Evolutionary conservation across 2,113 vertebrate genomes (phyloP), one percentile per base, ranked within the genome.

Genomic region (Salvator merianae): DNA sequence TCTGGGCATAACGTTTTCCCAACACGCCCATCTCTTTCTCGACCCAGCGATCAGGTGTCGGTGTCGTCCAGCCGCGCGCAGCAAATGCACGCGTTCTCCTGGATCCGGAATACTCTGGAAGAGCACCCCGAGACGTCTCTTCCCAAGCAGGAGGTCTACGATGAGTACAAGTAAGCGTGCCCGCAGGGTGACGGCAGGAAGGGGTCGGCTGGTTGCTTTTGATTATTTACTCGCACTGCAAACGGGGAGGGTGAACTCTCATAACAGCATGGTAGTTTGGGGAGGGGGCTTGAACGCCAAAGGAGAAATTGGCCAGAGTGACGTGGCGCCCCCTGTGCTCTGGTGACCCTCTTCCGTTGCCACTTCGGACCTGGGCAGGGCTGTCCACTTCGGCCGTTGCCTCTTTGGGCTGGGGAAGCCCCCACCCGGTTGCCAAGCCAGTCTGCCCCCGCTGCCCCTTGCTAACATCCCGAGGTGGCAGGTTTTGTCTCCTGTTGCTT

Each of bases 71-170:
- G 98, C 93, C 98, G 99, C 87, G 97, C 97, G 40, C 98, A 99
- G 94, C 99, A 99, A 95, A 98, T 97, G 95, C 97, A 99, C 6
- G 99, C 98, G 34, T 99, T 99, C 95, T 98, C 96, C 20, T 99
- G 99, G 99, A 99, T 99, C 93, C 97, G 97, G 88, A 98, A 97
- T 94, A 97, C 99, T 89, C 93, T 99, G 91, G 98, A 99, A 90
- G 99, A 99, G 94, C 98, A 99, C 88, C 97, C 98, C 0, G 99
- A 99, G 95, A 99, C 98, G 3, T 99, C 99, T 77, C 97, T 99
- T n/a, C 99, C 99, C 90, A 99, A 99, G 91, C 98, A 99, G 94
- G 99, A 99, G 90, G 99, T 99, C 84, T 99, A 99, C 71, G 98
- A 99, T 89, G 99, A 99, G 88, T 99, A 99, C 95, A 99, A 99